These are phyloP conservation scores for Strongylocentrotus purpuratus DNA, from an alignment of 35 echinoderm and acorn worm genomes.

Conservation along the genomic window DNA sequence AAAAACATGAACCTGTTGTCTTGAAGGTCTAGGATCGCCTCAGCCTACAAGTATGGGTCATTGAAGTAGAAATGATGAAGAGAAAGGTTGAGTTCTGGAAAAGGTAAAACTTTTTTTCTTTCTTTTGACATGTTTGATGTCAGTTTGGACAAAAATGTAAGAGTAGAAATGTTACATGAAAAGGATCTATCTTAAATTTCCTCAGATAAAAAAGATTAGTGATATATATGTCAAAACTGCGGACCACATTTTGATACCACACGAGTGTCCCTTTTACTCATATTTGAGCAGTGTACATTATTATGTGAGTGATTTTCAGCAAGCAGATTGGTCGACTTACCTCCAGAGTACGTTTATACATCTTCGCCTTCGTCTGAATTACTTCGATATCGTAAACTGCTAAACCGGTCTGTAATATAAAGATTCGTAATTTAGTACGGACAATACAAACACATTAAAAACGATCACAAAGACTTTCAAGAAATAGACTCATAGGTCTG, in stretches of 20 bases:
- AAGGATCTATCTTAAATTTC: too few species aligned
- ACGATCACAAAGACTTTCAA: too few species aligned
- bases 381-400: background rate
- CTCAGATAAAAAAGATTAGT: too few species aligned
- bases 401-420: background rate
- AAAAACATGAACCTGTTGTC: conserved; percentile 27
- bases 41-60: background rate
- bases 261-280: too few species aligned
- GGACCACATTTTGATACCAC: too few species aligned
- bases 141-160: too few species aligned
- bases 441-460: too few species aligned
- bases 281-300: too few species aligned
- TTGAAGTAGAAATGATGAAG: background rate
- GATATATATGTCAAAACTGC: too few species aligned
- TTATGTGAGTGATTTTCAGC: too few species aligned
- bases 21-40: background rate
- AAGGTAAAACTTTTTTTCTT: background rate
- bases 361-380: background rate
- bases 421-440: background rate
- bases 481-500: too few species aligned
- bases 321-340: background rate
- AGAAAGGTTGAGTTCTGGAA: background rate
- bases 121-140: background rate
- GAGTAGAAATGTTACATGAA: too few species aligned
- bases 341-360: background rate